These are phyloP conservation scores for Hoplostethus mediterraneus DNA, from an alignment of 2,797 vertebrate genomes.

Conservation along the genomic window DNA sequence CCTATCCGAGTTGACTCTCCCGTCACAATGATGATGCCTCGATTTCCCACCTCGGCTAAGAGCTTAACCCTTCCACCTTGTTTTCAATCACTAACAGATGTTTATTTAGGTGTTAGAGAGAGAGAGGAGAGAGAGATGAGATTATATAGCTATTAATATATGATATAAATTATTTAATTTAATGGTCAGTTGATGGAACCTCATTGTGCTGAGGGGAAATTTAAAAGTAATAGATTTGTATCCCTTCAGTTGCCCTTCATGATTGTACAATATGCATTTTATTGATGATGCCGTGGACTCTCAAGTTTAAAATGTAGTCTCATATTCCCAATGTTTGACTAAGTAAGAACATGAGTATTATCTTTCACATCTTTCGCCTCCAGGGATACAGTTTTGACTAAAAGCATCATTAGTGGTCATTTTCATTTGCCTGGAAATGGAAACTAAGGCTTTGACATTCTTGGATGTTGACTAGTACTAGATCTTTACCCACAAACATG, in stretches of 20 bases:
- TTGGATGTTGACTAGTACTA: conserved; percentile 57
- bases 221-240: conserved; percentile 27
- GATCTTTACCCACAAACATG: conserved; percentile 39
- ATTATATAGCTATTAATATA: conserved; percentile 67
- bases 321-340: conserved; percentile 17
- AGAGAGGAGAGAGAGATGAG: conserved; percentile 26
- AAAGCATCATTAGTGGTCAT: conserved; percentile 21
- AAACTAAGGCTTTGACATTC: conserved; percentile 52
- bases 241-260: conserved; percentile 35
- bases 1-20: neutral
- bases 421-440: conserved; percentile 66
- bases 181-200: conserved; percentile 49
- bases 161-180: conserved; percentile 78
- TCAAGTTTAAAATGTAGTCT: conserved; percentile 26
- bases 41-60: conserved; percentile 10
- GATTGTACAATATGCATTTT: conserved; percentile 55
- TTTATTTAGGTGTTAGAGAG: conserved; percentile 39
- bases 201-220: conserved; percentile 20
- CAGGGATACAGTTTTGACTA: conserved; percentile 18
- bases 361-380: neutral
- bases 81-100: conserved; percentile 34
- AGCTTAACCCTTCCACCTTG: conserved; percentile 21
- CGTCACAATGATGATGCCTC: conserved; percentile 34
- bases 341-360: conserved; percentile 1
- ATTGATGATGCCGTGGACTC: conserved; percentile 5